A percentile compares a stretch with the other conserved stretches of the same genome.
phyloP scores from a whole-genome alignment of 2,888 invertebrate species.

The Parnassius glacialis region DNA sequence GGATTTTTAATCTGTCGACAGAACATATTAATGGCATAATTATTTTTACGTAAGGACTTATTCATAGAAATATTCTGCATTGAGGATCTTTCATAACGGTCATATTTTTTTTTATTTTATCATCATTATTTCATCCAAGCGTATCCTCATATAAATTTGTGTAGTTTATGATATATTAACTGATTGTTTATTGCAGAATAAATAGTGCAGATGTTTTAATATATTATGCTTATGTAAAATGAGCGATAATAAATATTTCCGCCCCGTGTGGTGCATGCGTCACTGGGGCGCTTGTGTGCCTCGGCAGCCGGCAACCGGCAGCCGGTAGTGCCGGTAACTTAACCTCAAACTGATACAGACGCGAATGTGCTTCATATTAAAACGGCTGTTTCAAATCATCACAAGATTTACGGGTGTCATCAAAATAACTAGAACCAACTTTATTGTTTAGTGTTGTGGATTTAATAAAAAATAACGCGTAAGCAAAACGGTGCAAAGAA shows the following conservation, averaged over 20 bases:
- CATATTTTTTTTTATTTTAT: too few relatives aligned
- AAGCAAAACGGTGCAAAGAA: conserved; percentile 35
- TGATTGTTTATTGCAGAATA: background rate
- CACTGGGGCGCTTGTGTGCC: conserved; percentile 59
- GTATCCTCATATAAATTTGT: too few relatives aligned
- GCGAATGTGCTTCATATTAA: conserved; percentile 73
- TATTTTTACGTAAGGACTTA: too few relatives aligned
- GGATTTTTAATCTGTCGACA: conserved; percentile 32
- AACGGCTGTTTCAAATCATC: conserved; percentile 55
- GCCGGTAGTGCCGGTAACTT: conserved; percentile 76
- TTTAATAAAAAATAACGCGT: background rate
- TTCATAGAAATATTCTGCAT: too few relatives aligned
- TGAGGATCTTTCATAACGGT: too few relatives aligned
- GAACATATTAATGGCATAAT: too few relatives aligned
- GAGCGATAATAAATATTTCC: conserved; percentile 38
- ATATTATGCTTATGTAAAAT: conserved; percentile 26
- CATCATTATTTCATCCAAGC: too few relatives aligned
- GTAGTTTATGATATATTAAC: too few relatives aligned
- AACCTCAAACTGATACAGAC: conserved; percentile 79
- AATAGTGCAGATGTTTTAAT: conserved; percentile 17
- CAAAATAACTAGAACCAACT: background rate
- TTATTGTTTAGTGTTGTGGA: background rate
- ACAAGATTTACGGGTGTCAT: conserved; percentile 21
- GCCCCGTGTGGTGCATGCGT: conserved; percentile 55
- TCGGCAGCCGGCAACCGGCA: conserved; percentile 67